Percentiles rank a stretch among this genome's conserved stretches.
These are phyloP conservation scores for Taxidea taxus DNA, from an alignment of 2,113 vertebrate species.

Conservation along the genomic window DNA sequence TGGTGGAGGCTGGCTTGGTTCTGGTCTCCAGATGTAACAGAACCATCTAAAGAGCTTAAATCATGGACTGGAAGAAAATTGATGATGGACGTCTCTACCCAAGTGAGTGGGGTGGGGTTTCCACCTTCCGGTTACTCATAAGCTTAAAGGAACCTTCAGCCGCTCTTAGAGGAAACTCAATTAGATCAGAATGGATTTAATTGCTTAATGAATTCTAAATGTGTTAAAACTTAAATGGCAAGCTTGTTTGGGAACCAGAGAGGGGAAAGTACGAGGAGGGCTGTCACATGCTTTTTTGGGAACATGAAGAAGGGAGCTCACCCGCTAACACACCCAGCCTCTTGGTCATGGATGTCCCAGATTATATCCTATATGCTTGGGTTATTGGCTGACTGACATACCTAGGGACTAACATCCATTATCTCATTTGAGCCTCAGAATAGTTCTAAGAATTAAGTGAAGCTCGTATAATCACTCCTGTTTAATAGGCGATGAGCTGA, in stretches of 20 bases:
- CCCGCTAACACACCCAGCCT: not conserved
- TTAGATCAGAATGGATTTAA: slow-evolving; percentile 37
- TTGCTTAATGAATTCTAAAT: slow-evolving; percentile 2
- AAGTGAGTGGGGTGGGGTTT: not conserved
- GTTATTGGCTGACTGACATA: not conserved
- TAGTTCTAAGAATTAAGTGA: not conserved
- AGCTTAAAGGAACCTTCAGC: not conserved
- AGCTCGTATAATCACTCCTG: not conserved
- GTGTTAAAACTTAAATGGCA: slow-evolving; percentile 22
- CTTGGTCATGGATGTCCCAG: not conserved
- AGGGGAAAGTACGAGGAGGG: not conserved
- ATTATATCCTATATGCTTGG: not conserved
- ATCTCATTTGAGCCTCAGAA: not conserved
- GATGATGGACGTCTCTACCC: not conserved
- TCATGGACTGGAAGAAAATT: not conserved
- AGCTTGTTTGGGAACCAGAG: not conserved
- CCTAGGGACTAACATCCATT: not conserved
- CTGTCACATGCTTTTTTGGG: not conserved
- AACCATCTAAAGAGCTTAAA: not conserved
- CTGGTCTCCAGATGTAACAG: slow-evolving; percentile 55
- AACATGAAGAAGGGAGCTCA: not conserved
- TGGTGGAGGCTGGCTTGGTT: not conserved
- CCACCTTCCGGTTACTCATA: not conserved
- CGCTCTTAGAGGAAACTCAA: not conserved
- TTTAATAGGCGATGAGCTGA: not conserved